These are phyloP conservation scores for Cerastis leucographa DNA, from an alignment of 2,888 invertebrate genomes.

Conservation along the genomic window DNA sequence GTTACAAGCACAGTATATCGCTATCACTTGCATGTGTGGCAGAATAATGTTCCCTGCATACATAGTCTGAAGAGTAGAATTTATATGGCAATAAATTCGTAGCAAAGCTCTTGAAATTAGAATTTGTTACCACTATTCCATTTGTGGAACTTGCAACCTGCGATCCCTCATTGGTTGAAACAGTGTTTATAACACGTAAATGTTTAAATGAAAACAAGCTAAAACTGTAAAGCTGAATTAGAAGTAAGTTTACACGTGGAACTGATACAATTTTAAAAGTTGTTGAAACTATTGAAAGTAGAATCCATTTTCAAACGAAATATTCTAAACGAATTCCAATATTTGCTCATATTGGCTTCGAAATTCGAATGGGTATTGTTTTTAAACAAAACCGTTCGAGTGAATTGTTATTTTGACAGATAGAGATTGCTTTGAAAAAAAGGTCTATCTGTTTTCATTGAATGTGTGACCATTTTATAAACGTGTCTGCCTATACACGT, in stretches of 20 bases:
- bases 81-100: constrained; percentile 45
- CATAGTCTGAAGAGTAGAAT: constrained; percentile 35
- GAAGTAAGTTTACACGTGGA: neutral
- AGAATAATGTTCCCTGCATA: constrained; percentile 23
- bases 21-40: constrained; percentile 36
- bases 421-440: neutral
- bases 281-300: neutral
- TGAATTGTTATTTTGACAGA: neutral
- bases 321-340: constrained; percentile 7
- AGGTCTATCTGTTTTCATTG: neutral
- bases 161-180: constrained; percentile 14
- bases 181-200: neutral
- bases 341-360: neutral
- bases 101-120: constrained; percentile 44
- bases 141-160: constrained; percentile 31
- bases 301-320: neutral
- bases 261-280: constrained; percentile 7
- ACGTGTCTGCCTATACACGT: neutral
- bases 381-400: neutral
- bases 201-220: constrained; percentile 27
- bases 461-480: neutral
- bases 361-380: neutral
- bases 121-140: constrained; percentile 42
- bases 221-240: neutral
- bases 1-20: neutral